Evolutionary conservation across 2,888 invertebrate species (phyloP).

Genomic region (Ypsolopha sequella): DNA sequence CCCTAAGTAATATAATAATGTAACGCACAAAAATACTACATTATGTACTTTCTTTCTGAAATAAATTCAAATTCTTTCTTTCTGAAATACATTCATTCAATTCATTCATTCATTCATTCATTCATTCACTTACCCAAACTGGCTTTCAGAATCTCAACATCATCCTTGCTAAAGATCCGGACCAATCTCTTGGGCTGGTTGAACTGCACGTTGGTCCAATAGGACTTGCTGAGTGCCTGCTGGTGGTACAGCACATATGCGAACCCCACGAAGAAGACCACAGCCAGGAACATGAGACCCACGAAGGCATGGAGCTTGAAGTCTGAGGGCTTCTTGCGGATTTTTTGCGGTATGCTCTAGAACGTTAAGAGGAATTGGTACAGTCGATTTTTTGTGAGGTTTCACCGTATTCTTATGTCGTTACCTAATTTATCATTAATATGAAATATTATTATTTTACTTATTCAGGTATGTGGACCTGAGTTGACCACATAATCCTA

Average conservation of each 20-base stretch:
- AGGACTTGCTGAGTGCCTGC: constrained; percentile 83
- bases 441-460: too few species aligned
- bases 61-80: too few species aligned
- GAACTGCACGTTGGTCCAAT: constrained; percentile 87
- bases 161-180: constrained; percentile 78
- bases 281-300: constrained; percentile 81
- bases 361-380: constrained; percentile 19
- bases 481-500: too few species aligned
- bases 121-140: constrained; percentile 71
- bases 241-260: constrained; percentile 88
- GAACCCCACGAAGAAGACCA: constrained; percentile 85
- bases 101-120: too few species aligned
- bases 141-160: constrained; percentile 78
- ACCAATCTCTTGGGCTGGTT: constrained; percentile 82
- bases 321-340: constrained; percentile 79
- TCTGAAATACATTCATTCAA: too few species aligned
- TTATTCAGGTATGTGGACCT: too few species aligned
- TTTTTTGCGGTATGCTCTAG: constrained; percentile 81
- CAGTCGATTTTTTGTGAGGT: too few species aligned
- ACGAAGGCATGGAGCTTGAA: constrained; percentile 88
- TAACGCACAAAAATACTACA: too few species aligned
- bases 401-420: too few species aligned
- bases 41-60: too few species aligned
- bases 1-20: too few species aligned
- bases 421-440: too few species aligned